Base-by-base conservation (phyloP, 2,797 vertebrate genomes). In the Vultur gryphus region DNA sequence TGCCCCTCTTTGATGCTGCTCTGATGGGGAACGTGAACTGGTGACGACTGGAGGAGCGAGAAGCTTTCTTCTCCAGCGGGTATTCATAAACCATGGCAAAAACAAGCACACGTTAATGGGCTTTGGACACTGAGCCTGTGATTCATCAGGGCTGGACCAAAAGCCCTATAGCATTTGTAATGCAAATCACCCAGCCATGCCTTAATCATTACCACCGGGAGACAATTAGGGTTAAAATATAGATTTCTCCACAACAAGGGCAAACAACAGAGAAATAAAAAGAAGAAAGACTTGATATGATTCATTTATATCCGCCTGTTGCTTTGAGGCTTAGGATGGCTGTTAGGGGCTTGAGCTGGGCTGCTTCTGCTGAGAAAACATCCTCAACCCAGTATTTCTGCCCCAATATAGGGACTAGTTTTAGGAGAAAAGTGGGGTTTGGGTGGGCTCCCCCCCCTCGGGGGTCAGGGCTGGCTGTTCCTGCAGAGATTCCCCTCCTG, bases 191-290 rank as follows among this genome's bases (percentile, higher is more conserved):
- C 80, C 92, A 51, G 89, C 89, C 90, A 89, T 97, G 97, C 97
- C 94, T 97, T 98, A 98, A 97, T 98, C 97, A 97, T 96, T 96
- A 97, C 97, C 87, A 1, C 90, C 9, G 97, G 98, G 98, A 98
- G 92, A 95, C 94, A 98, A 98, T 98, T 98, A 98, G 94, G 97
- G 97, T 97, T 98, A 97, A 97, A 98, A 97, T 96, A 97, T 49
- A 97, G 97, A 96, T 97, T 98, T 96, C 88, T 90, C 49, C 81
- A 96, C 95, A 97, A 96, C 37, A 77, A 97, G 96, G 88, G 88
- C 96, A 94, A 94, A 86, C 93, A 93, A 94, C 73, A 84, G 95
- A 95, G 93, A 94, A 97, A 96, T 88, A 92, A 90, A 77, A 91
- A 84, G 84, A 92, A 96, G 78, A 82, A 95, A 97, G 89, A 51